Base-by-base conservation (phyloP, 1,140 invertebrate species). In the Pinna nobilis region DNA sequence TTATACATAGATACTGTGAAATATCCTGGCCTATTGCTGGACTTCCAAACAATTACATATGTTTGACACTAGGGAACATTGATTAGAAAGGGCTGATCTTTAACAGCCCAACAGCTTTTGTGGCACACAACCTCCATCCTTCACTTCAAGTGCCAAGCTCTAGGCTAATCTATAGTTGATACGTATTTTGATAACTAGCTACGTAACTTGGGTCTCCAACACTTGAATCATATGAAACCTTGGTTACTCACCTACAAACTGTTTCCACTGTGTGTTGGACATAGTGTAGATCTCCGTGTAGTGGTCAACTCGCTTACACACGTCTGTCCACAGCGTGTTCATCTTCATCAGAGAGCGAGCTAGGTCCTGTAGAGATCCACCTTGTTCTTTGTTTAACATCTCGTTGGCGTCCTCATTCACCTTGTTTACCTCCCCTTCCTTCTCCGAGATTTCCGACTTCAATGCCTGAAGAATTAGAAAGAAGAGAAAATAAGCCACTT, bases 331-430 rank as follows among this genome's bases (percentile, higher is more conserved):
- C 35, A 85, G 39, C 7, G 81, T 71, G 53, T 80, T 87, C 75
- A 87, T 51, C 33, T 78, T 78, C 85, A 86, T 87, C 55, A 85
- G 60, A 3, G 83, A 76, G n/a, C 85, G 67, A 0, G 84, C 85
- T 35, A 87, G 47, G 11, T 87, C 85, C 78, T 87, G 82, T 13
- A 87, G 70, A 1, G 78, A 81, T 1, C 85, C 83, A 3, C 82
- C 75, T 33, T 80, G 79, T 1, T 79, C 82, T 37, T 73, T 74
- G 33, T 79, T 79, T 53, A 87, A 60, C 79, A 82, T 81, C 13
- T 76, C 78, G 65, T 85, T 87, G 28, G 84, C 80, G 47, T 79
- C 80, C 18, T 85, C 79, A 49, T 80, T 85, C 11, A 84, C 33
- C 47, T 78, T 74, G 25, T 79, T 81, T 0, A 87, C 74, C 33